phyloP scores from a whole-genome alignment of 2,888 invertebrate species.

The Epinotia bilunana region DNA sequence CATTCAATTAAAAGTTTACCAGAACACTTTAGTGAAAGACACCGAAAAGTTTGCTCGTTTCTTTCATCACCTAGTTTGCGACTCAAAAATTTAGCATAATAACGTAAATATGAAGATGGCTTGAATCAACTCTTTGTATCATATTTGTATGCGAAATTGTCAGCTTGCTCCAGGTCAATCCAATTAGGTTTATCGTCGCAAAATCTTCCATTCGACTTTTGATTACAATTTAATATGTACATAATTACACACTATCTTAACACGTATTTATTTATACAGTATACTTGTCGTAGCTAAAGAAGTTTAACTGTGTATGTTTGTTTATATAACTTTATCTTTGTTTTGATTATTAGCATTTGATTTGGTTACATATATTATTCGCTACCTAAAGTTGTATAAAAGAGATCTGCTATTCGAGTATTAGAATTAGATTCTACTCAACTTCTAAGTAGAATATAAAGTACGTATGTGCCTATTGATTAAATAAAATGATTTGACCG shows the following conservation, averaged over 20 bases:
- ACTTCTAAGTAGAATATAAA: no score
- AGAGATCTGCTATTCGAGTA: no score
- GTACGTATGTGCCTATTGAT: no score
- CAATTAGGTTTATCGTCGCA: background rate
- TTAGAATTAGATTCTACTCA: no score
- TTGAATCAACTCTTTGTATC: no score
- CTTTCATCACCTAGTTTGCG: background rate
- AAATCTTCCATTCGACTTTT: slow-evolving; percentile 15
- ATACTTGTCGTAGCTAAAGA: background rate
- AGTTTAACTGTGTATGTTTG: no score
- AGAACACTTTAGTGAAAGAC: background rate
- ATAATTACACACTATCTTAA: background rate
- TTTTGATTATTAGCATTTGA: no score
- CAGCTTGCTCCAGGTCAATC: background rate
- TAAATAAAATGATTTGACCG: no score
- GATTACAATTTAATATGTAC: background rate
- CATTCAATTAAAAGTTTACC: background rate
- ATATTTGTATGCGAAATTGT: no score
- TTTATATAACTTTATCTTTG: no score
- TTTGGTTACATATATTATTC: no score
- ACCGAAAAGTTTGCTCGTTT: background rate
- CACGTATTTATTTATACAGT: background rate
- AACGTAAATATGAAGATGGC: background rate
- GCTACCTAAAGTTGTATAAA: no score
- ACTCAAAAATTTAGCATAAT: background rate